phyloP scores from a whole-genome alignment of 2,888 invertebrate species.

The Colostygia pectinataria region DNA sequence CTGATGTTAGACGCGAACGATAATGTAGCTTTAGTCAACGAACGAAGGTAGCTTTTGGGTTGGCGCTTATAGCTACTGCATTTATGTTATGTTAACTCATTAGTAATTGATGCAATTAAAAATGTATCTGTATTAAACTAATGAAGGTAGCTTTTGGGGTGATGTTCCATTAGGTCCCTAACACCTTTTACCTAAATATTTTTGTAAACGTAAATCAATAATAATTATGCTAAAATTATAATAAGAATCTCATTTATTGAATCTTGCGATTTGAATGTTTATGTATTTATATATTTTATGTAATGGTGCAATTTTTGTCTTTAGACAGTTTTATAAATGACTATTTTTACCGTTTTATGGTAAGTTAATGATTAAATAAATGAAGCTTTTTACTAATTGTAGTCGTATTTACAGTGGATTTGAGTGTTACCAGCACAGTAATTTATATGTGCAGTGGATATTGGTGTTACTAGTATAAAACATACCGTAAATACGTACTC shows the following conservation, averaged over 20 bases:
- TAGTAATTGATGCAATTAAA: too few species aligned
- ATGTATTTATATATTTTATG: not conserved
- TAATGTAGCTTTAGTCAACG: not conserved
- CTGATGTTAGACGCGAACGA: slow-evolving; percentile 36
- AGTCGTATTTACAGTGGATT: not conserved
- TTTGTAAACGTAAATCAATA: not conserved
- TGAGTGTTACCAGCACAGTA: slow-evolving; percentile 15
- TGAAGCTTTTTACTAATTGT: not conserved
- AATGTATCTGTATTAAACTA: too few species aligned
- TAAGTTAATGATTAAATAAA: not conserved
- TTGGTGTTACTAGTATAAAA: too few species aligned
- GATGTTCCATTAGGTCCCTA: too few species aligned
- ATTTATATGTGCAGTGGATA: not conserved
- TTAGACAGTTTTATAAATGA: slow-evolving; percentile 2
- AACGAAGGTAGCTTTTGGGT: slow-evolving; percentile 13
- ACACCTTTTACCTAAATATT: too few species aligned
- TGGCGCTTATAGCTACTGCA: slow-evolving; percentile 9
- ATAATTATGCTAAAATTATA: not conserved
- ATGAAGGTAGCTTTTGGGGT: too few species aligned
- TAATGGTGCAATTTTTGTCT: slow-evolving; percentile 13
- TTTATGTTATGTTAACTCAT: slow-evolving; percentile 4
- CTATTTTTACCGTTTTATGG: slow-evolving; percentile 16
- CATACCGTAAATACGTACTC: too few species aligned
- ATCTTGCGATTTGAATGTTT: slow-evolving; percentile 3
- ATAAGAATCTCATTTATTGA: slow-evolving; percentile 4